Evolutionary conservation across 2,797 vertebrate species (phyloP), one percentile per base, ranked within the genome.

Genomic region (Pipistrellus kuhlii): DNA sequence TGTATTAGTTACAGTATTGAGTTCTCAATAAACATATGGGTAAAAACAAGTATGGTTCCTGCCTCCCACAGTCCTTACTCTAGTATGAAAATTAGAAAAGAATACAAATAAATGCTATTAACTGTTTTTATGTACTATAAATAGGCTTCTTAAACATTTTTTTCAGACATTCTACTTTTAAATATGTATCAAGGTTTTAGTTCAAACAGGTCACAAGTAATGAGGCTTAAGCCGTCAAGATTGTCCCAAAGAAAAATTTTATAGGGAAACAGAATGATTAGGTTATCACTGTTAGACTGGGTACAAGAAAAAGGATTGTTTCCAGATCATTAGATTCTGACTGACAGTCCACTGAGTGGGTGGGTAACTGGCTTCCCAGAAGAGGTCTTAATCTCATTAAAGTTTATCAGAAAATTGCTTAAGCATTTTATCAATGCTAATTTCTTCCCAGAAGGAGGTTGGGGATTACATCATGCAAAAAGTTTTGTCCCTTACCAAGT

Each of bases 371-470:
- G 90, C 91, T 97, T 97, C 96, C 96, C 96, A 96, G 97, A 96
- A 97, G 91, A 96, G 94, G 92, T 92, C 93, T 97, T 97, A 96
- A 97, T 96, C 92, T 96, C 92, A 96, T 97, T 97, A 93, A 96
- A 93, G 95, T 95, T 96, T 97, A 96, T 97, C 97, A 96, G 97
- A 97, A 97, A 97, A 96, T 96, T 95, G 93, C 96, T 95, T 95
- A 95, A 51, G 68, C 93, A 81, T 97, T 96, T 96, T 97, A 96
- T 97, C 96, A 96, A 91, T 48, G 71, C 92, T 96, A 95, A 97
- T 96, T 97, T 96, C 93, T 97, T 97, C 96, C 96, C 97, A 97
- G 96, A 97, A 95, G 66, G 90, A 95, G 85, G 88, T 85, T 95
- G 75, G 71, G 78, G 93, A 96, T 97, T 95, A 96, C 92, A 93